These are phyloP conservation scores for Callocephalon fimbriatum DNA, from an alignment of 2,113 vertebrate species.

Conservation along the genomic window DNA sequence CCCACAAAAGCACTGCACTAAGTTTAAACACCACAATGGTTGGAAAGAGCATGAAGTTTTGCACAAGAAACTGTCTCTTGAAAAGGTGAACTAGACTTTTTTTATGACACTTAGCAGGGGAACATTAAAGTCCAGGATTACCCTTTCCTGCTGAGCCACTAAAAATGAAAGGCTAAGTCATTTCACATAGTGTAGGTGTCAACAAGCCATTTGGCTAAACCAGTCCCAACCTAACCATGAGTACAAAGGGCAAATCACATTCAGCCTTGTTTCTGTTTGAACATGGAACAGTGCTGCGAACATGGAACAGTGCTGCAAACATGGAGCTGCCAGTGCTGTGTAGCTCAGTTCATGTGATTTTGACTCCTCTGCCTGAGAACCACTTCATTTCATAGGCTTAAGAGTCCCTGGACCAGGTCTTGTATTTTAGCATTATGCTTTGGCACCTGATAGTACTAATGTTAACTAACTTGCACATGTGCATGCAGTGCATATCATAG, in stretches of 20 bases:
- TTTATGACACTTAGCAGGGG: not conserved
- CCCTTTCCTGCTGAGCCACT: not conserved
- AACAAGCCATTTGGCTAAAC: not conserved
- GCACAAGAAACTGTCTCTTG: not conserved
- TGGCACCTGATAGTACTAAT: not conserved
- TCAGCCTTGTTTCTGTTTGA: not conserved
- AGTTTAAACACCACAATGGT: not conserved
- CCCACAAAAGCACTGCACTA: not conserved
- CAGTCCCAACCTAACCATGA: not conserved
- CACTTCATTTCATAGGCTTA: not conserved
- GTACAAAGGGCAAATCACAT: not conserved
- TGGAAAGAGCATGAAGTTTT: not conserved
- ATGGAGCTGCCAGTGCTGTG: not conserved
- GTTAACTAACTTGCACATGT: not conserved
- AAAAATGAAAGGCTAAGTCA: not conserved
- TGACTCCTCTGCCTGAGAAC: not conserved
- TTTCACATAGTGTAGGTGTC: not conserved
- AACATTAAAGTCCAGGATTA: not conserved
- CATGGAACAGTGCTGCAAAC: not conserved
- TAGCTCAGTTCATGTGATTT: not conserved
- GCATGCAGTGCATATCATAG: not conserved
- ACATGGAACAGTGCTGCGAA: not conserved
- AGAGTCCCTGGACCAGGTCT: not conserved
- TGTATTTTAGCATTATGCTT: not conserved
- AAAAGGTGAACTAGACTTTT: not conserved